A percentile compares a stretch with the other conserved stretches of the same genome.
These are phyloP conservation scores for Amniataba percoides DNA, from an alignment of 2,797 vertebrate genomes.

Conservation along the genomic window DNA sequence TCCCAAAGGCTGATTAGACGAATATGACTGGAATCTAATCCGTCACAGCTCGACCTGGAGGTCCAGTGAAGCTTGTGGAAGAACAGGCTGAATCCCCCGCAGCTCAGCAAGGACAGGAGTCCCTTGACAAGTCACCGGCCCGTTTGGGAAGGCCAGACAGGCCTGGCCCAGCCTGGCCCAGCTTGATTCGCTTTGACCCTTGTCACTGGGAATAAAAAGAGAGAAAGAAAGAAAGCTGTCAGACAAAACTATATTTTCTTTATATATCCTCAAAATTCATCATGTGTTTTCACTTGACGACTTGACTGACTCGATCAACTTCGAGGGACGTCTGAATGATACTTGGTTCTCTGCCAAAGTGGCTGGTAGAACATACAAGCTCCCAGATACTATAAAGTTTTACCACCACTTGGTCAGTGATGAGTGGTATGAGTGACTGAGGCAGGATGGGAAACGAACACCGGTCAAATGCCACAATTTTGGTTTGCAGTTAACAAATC, in stretches of 20 bases:
- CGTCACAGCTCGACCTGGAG: conserved; percentile 17
- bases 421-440: conserved; percentile 22
- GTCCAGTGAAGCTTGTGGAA: conserved; percentile 13
- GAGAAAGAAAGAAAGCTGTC: conserved; percentile 18
- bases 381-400: conserved; percentile 21
- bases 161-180: conserved; percentile 59
- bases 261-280: neutral
- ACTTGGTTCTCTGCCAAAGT: conserved; percentile 9
- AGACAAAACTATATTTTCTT: conserved; percentile 15
- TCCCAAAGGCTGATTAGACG: conserved; percentile 36
- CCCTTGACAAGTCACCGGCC: conserved; percentile 23
- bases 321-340: conserved; percentile 1
- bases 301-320: neutral
- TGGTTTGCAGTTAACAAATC: conserved; percentile 21
- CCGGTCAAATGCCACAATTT: conserved; percentile 11
- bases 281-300: conserved; percentile 21
- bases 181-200: conserved; percentile 54
- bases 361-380: conserved; percentile 33
- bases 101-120: conserved; percentile 1
- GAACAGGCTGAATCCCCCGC: conserved; percentile 15
- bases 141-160: conserved; percentile 53
- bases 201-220: conserved; percentile 68
- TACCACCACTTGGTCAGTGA: conserved; percentile 21
- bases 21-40: conserved; percentile 43
- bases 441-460: conserved; percentile 22